Base-by-base conservation (phyloP, 2,113 vertebrate genomes). In the Poeciliopsis retropinna region DNA sequence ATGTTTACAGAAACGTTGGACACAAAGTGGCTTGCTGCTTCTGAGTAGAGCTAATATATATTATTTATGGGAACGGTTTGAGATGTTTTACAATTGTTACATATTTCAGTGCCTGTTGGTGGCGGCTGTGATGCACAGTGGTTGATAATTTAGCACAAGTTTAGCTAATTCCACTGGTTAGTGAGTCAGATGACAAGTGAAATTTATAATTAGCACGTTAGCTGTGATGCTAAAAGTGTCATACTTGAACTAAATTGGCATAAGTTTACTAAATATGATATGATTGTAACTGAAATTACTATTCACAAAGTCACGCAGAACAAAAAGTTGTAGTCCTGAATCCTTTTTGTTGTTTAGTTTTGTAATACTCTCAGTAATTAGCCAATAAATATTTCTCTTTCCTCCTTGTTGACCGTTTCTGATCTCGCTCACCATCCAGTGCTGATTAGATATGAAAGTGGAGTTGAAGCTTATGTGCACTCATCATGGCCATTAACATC, bases 171-270 rank as follows among this genome's bases (percentile, higher is more conserved):
- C 17, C 22, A 47, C 60, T 73, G 30, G 25, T 34, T 22, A 15
- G 22, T 29, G 29, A 70, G 30, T 31, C 22, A n/a, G 9, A 22
- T n/a, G 62, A 37, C 27, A 61, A 25, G 47, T 32, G 15, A 25
- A 29, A 27, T 4, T 37, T n/a, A 30, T 60, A 39, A 60, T 70
- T 72, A 65, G 28, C 72, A 70, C 47, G 62, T 81, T 27, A 30
- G 28, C 28, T 70, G 14, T 39, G 28, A 4, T 70, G 17, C 57
- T 71, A 68, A 54, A 27, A 4, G 25, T 0, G 25, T 63, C 1
- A 68, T 67, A 65, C 41, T 34, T 82, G 0, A 76, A 29, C 37
- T 0, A n/a, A 17, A 51, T 0, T 73, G 39, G 1, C 47, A 77
- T 28, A 13, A 32, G 34, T 70, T 70, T 70, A 47, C 29, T 27